A percentile compares a stretch with the other conserved stretches of the same genome.
These are phyloP conservation scores for Salmo trutta DNA, from an alignment of 2,797 vertebrate genomes.

Conservation along the genomic window DNA sequence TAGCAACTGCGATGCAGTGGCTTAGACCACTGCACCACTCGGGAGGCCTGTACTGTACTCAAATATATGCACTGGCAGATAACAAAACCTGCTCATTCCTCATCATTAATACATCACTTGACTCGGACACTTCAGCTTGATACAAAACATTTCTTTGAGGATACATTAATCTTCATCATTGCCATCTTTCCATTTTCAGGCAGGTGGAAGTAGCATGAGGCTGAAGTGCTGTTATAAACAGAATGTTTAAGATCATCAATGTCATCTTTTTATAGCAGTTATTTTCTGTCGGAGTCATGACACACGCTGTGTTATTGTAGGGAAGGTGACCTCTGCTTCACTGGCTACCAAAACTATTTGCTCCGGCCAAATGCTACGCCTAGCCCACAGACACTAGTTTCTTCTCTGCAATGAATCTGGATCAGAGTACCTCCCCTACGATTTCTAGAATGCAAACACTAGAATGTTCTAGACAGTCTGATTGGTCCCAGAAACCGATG, in stretches of 20 bases:
- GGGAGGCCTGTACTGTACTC: too few relatives aligned
- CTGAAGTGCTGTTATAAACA: background rate
- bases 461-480: too few relatives aligned
- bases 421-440: too few relatives aligned
- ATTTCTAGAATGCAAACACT: too few relatives aligned
- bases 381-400: too few relatives aligned
- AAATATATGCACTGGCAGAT: background rate
- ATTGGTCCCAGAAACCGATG: too few relatives aligned
- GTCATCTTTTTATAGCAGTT: background rate
- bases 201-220: background rate
- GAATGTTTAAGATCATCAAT: background rate
- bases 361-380: too few relatives aligned
- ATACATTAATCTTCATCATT: background rate
- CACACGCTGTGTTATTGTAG: background rate
- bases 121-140: background rate
- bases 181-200: background rate
- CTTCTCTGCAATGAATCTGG: too few relatives aligned
- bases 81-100: background rate
- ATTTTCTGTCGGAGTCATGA: background rate
- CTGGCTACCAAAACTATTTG: background rate
- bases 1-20: too few relatives aligned
- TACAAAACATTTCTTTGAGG: background rate
- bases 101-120: background rate
- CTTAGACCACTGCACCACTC: too few relatives aligned
- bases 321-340: background rate